These are phyloP conservation scores for Cyanocitta stelleri DNA, from an alignment of 2,113 vertebrate genomes.

Conservation along the genomic window DNA sequence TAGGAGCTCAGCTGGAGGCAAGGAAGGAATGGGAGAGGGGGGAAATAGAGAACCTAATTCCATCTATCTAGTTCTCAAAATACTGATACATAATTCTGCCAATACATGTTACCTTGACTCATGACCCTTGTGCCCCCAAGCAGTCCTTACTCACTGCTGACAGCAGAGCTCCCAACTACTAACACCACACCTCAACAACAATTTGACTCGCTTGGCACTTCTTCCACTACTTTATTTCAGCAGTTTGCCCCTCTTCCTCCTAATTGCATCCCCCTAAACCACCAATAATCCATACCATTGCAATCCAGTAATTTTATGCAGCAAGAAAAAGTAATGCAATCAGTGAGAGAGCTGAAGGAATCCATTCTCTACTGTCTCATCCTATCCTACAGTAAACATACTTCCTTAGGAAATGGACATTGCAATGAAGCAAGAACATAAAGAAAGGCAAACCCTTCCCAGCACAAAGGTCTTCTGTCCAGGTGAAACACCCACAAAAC, in stretches of 20 bases:
- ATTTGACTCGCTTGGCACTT: background rate
- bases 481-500: background rate
- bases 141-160: background rate
- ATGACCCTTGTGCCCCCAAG: background rate
- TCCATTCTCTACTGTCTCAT: background rate
- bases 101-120: background rate
- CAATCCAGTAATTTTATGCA: background rate
- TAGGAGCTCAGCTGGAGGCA: conserved; percentile 19
- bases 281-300: background rate
- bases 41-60: background rate
- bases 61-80: background rate
- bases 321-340: background rate
- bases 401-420: background rate
- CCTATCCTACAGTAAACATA: background rate
- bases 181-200: background rate
- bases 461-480: background rate
- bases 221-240: background rate
- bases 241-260: background rate
- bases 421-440: background rate
- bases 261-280: background rate
- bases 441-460: background rate
- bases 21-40: background rate
- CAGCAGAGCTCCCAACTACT: background rate
- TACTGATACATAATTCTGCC: background rate
- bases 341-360: background rate